phyloP scores from a whole-genome alignment of 2,797 vertebrate genomes.

The Luscinia megarhynchos region DNA sequence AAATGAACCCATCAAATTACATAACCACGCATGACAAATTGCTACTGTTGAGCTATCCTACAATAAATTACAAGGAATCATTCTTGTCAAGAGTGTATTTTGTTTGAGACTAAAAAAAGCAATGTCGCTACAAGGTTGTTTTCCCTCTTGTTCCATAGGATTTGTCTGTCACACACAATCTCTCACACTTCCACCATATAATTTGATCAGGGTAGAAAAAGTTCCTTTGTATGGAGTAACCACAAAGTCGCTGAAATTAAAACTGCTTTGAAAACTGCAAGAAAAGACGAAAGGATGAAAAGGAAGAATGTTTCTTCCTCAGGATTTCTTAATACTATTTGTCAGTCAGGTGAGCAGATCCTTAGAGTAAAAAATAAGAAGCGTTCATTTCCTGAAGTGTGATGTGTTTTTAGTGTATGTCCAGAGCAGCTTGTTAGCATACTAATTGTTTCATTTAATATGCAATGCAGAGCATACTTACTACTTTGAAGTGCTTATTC shows the following conservation, averaged over 20 bases:
- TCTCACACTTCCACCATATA: conserved; percentile 13
- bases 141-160: conserved; percentile 1
- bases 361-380: not conserved
- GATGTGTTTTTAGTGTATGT: not conserved
- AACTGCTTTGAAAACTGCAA: not conserved
- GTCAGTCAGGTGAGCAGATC: conserved; percentile 44
- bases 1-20: conserved; percentile 70
- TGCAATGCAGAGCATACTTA: conserved; percentile 41
- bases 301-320: not conserved
- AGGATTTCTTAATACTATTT: conserved; percentile 3
- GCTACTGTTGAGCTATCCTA: conserved; percentile 46
- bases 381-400: conserved; percentile 1
- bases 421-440: conserved; percentile 47
- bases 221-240: not conserved
- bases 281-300: not conserved
- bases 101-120: conserved; percentile 38
- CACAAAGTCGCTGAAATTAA: not conserved
- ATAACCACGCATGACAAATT: conserved; percentile 68
- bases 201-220: not conserved
- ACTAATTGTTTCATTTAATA: conserved; percentile 61
- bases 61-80: conserved; percentile 60
- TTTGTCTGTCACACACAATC: conserved; percentile 11
- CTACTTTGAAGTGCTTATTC: conserved; percentile 68
- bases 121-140: conserved; percentile 59
- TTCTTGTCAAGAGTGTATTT: conserved; percentile 58